phyloP scores from a whole-genome alignment of 2,888 invertebrate genomes.

The Drosophila gaucha region DNA sequence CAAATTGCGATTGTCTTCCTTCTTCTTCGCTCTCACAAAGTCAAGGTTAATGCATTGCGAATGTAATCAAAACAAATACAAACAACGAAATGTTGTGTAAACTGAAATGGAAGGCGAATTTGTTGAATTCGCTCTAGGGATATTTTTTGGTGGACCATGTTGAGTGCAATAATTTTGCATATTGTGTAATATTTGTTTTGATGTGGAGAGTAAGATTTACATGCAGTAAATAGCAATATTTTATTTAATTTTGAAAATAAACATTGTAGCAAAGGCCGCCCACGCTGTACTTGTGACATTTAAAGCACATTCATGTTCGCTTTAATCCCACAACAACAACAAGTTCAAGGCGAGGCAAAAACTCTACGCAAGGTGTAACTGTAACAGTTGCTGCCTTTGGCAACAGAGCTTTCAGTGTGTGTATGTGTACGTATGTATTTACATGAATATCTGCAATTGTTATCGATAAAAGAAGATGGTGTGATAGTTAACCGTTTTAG shows the following conservation, averaged over 20 bases:
- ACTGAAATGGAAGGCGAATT: not conserved
- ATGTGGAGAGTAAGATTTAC: not conserved
- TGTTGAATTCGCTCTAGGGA: not conserved
- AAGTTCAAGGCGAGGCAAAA: slow-evolving; percentile 37
- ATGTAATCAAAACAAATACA: slow-evolving; percentile 23
- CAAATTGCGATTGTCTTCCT: slow-evolving; percentile 11
- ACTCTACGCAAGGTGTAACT: slow-evolving; percentile 15
- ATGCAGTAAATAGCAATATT: not conserved
- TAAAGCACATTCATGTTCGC: slow-evolving; percentile 24
- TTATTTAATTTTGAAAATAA: not conserved
- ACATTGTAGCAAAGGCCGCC: not conserved
- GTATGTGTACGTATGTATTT: not conserved
- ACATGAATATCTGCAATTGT: not conserved
- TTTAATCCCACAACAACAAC: slow-evolving; percentile 10
- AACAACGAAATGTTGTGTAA: not conserved
- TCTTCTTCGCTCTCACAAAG: slow-evolving; percentile 17
- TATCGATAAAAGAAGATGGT: slow-evolving; percentile 49
- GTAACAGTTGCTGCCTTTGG: not conserved
- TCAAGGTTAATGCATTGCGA: slow-evolving; percentile 50
- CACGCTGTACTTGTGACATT: not conserved
- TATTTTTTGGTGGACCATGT: not conserved
- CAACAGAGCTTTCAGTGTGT: slow-evolving; percentile 1
- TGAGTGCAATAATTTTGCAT: not conserved
- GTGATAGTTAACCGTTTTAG: slow-evolving; percentile 41
- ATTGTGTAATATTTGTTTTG: slow-evolving; percentile 2